phyloP scores from a whole-genome alignment of 2,888 invertebrate genomes.

The Suillia variegata region DNA sequence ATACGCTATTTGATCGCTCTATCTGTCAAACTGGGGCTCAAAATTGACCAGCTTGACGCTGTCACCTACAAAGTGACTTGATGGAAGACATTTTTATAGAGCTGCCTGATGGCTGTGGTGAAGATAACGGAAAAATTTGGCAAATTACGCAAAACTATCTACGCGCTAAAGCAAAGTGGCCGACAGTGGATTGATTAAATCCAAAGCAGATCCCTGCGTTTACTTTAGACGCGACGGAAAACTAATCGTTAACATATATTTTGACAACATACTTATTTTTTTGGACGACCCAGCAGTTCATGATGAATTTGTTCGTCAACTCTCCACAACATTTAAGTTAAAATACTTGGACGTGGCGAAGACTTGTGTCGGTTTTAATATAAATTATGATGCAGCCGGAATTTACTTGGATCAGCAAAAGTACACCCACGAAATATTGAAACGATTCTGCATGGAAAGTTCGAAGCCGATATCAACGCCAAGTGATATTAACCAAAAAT shows the following conservation, averaged over 20 bases:
- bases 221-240: constrained; percentile 1
- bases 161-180: constrained; percentile 4
- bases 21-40: constrained; percentile 4
- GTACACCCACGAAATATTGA: constrained; percentile 28
- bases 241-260: constrained; percentile 9
- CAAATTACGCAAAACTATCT: constrained; percentile 3
- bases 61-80: constrained; percentile 14
- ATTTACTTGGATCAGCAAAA: constrained; percentile 18
- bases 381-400: constrained; percentile 10
- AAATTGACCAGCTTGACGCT: constrained; percentile 12
- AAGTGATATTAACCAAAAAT: constrained; percentile 27
- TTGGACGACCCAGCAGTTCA: background rate
- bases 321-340: constrained; percentile 7
- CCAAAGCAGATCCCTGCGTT: constrained; percentile 9
- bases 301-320: background rate
- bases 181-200: constrained; percentile 15
- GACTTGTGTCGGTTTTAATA: constrained; percentile 14
- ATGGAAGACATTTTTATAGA: constrained; percentile 13
- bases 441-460: constrained; percentile 26
- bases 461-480: constrained; percentile 26
- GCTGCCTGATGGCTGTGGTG: background rate
- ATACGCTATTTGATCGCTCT: constrained; percentile 14
- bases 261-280: constrained; percentile 5
- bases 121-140: background rate
- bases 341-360: constrained; percentile 8